These are phyloP conservation scores for Bombus impatiens DNA, from an alignment of 1,140 invertebrate genomes.

Conservation along the genomic window DNA sequence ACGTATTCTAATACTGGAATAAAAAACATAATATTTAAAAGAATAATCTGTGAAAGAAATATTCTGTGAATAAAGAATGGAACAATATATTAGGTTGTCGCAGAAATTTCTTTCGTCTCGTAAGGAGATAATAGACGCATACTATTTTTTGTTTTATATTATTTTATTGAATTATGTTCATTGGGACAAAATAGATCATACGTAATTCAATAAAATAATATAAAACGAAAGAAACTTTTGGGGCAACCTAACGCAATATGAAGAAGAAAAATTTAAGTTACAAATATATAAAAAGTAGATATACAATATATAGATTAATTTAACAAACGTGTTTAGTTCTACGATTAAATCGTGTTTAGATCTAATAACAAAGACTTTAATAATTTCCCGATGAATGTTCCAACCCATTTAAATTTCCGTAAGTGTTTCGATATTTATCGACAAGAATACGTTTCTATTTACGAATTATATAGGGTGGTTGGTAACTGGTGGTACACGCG, in stretches of 20 bases:
- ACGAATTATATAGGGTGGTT: too few relatives aligned
- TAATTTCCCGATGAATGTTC: background rate
- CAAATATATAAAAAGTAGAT: background rate
- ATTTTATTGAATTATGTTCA: too few relatives aligned
- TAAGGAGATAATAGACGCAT: too few relatives aligned
- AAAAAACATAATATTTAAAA: conserved; percentile 32
- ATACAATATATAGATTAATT: background rate
- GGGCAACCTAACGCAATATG: background rate
- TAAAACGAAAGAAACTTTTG: too few relatives aligned
- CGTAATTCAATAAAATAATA: too few relatives aligned
- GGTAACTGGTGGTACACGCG: too few relatives aligned
- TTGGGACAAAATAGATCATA: too few relatives aligned
- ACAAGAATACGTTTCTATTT: too few relatives aligned
- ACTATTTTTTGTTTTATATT: too few relatives aligned
- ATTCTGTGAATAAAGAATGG: background rate
- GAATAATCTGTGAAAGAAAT: background rate
- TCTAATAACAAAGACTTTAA: background rate
- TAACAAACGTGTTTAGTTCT: background rate
- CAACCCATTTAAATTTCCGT: background rate
- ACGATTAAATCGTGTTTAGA: background rate
- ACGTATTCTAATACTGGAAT: conserved; percentile 92
- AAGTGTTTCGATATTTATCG: too few relatives aligned
- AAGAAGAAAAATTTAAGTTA: background rate
- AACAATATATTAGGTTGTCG: background rate
- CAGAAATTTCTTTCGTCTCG: too few relatives aligned